phyloP scores from a whole-genome alignment of 2,113 vertebrate genomes.

The Vimba vimba region DNA sequence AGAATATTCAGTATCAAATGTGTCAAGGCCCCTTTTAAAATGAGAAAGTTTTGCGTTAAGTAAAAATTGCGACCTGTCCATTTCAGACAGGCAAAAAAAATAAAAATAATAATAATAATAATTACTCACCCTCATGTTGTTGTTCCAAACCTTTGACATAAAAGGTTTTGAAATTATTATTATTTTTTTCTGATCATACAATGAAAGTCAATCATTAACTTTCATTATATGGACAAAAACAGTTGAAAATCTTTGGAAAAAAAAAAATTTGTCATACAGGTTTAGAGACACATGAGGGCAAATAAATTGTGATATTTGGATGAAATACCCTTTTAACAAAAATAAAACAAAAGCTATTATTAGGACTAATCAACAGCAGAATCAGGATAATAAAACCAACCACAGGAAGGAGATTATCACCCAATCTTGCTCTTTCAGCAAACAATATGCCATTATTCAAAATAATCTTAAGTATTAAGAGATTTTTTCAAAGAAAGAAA shows the following conservation, averaged over 20 bases:
- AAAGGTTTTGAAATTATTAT: too few species aligned
- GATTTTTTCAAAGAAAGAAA: background rate
- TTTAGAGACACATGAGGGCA: background rate
- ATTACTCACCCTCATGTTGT: background rate
- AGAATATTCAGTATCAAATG: constrained; percentile 48
- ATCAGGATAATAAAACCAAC: background rate
- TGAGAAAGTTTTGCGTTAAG: constrained; percentile 8
- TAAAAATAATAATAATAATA: too few species aligned
- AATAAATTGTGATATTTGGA: background rate
- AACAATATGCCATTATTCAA: background rate
- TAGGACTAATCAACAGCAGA: too few species aligned
- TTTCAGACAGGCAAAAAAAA: too few species aligned
- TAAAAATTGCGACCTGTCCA: too few species aligned
- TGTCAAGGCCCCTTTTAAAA: constrained; percentile 42
- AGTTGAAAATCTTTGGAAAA: background rate
- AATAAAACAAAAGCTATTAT: background rate
- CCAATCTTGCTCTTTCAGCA: background rate
- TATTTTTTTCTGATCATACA: too few species aligned
- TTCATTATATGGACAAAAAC: background rate
- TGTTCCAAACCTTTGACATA: background rate
- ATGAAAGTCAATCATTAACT: background rate
- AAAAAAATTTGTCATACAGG: background rate
- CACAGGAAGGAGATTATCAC: background rate
- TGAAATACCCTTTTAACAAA: background rate
- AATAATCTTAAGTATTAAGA: background rate